Evolutionary conservation across 2,888 invertebrate species (phyloP).

Genomic region (Mylabris sibirica): DNA sequence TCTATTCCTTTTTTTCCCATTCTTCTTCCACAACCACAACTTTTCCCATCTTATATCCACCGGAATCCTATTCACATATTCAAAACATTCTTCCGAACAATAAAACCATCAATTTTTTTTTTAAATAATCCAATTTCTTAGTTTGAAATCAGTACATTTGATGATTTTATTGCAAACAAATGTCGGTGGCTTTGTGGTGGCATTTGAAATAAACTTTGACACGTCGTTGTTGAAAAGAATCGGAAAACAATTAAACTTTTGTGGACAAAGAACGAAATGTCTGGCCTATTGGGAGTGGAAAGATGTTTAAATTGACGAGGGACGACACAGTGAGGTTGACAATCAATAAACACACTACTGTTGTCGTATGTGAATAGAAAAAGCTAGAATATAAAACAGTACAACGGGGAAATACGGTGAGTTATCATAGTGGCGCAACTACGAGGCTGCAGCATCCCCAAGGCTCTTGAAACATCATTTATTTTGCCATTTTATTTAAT

Average conservation of each 20-base stretch:
- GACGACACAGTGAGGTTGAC: not conserved
- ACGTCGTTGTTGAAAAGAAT: conserved; percentile 11
- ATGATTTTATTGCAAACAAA: not conserved
- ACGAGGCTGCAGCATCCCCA: too few relatives aligned
- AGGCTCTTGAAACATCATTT: too few relatives aligned
- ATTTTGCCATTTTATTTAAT: too few relatives aligned
- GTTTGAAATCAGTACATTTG: not conserved
- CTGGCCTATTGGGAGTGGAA: conserved; percentile 17
- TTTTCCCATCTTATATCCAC: not conserved
- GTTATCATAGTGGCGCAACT: not conserved
- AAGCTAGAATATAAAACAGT: not conserved
- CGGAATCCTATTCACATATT: conserved; percentile 14
- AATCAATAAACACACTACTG: not conserved
- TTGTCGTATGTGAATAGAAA: not conserved
- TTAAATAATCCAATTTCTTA: not conserved
- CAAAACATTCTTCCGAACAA: not conserved
- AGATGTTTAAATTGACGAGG: conserved; percentile 24
- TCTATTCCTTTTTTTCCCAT: conserved; percentile 2
- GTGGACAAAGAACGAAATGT: conserved; percentile 23
- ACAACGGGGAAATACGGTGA: not conserved
- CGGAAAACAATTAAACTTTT: conserved; percentile 31
- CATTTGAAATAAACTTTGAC: not conserved
- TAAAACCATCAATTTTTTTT: not conserved
- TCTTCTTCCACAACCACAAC: not conserved
- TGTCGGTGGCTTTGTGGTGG: not conserved